Evolutionary conservation across 2,113 vertebrate species (phyloP), one percentile per base, ranked within the genome.

Genomic region (Vicugna pacos): DNA sequence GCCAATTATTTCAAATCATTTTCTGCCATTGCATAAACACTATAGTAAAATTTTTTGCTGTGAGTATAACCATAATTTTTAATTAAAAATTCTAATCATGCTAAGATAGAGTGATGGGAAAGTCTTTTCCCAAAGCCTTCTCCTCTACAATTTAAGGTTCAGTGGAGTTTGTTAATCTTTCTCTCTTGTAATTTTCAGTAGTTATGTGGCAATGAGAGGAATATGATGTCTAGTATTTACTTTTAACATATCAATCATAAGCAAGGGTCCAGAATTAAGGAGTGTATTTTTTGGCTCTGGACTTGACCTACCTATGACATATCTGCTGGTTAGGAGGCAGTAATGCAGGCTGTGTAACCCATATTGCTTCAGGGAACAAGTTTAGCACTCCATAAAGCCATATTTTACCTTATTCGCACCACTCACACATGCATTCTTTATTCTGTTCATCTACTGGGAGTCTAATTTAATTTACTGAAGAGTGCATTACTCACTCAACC

Each of bases 391-490:
- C 65, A 84, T 93, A 95, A 96, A 97, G 95, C 81, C 91, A 5
- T 56, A 42, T 89, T 91, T 93, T 70, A 52, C 54, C 89, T 93
- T 95, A 80, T 93, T 96, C 94, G 76, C 67, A 80, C 42, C 67
- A 62, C 46, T 92, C 62, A 67, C 54, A 56, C 28, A 38, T 32
- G 8, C 67, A 84, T 70, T 94, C 85, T 96, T 92, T 94, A 89
- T 89, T 96, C 62, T 97, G 93, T 67, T 97, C 95, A 83, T 89
- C 89, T 93, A 79, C 75, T 94, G 81, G 50, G 38, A 94, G 60
- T 88, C 93, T 97, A 97, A 97, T 96, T 97, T 95, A 97, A 97
- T 98, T 97, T 96, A 93, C 95, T 62, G 48, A 94, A 85, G 89
- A 91, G 82, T 96, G 85, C 82, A 88, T 96, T 95, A 94, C 83